These are phyloP conservation scores for Brachionus koreanus DNA, from an alignment of 1,140 invertebrate species.

Conservation along the genomic window DNA sequence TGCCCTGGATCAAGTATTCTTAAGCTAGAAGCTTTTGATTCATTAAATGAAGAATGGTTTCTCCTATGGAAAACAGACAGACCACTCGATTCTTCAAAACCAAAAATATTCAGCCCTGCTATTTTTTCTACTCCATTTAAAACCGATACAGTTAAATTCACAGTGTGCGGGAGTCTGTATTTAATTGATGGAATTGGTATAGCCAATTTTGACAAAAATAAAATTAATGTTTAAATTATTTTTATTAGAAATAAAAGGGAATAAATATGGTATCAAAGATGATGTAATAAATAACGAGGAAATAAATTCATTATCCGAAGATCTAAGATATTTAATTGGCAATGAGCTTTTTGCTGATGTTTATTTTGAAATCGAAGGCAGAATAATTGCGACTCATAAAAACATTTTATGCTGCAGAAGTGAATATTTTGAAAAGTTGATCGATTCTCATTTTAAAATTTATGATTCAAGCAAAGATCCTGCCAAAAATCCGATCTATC, in stretches of 20 bases:
- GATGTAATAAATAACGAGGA: not conserved
- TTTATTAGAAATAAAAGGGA: conserved; percentile 19
- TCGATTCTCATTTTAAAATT: not conserved
- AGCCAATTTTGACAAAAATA: no score
- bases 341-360: conserved; percentile 40
- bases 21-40: conserved; percentile 24
- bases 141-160: not conserved
- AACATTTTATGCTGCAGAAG: conserved; percentile 24
- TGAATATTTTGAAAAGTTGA: conserved; percentile 34
- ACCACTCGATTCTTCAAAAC: not conserved
- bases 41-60: not conserved
- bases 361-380: conserved; percentile 40
- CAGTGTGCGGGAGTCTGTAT: not conserved
- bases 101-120: not conserved
- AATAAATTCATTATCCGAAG: not conserved
- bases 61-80: not conserved
- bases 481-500: conserved; percentile 38
- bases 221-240: not conserved
- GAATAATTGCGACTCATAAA: not conserved
- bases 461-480: not conserved
- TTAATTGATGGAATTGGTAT: conserved; percentile 36
- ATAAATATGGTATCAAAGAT: not conserved
- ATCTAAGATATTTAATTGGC: not conserved
- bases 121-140: conserved; percentile 11
- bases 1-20: conserved; percentile 9